Conservation (phyloP, 2,113 vertebrate genomes). For the Porphyrio hochstetteri region DNA sequence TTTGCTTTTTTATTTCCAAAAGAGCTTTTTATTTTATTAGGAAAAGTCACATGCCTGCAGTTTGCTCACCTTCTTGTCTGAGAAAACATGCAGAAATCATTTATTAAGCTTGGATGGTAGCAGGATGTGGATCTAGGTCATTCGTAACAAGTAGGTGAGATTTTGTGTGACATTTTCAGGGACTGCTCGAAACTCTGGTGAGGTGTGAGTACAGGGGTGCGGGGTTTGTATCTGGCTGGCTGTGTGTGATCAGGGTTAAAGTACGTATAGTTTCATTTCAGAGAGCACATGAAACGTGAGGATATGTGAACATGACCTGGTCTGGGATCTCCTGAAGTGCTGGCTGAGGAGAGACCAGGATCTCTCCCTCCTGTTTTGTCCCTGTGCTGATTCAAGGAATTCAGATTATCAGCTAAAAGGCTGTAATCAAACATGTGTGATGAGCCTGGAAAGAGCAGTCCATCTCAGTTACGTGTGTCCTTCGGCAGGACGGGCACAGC, state of each 20-base stretch:
- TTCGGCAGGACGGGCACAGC: rapidly evolving
- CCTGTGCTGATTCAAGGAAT: not conserved
- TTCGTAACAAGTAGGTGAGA: conserved; percentile 9
- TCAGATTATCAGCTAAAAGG: not conserved
- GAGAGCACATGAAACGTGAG: not conserved
- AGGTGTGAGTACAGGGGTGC: not conserved
- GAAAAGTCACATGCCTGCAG: not conserved
- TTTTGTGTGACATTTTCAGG: not conserved
- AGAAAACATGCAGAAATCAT: not conserved
- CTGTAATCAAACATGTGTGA: not conserved
- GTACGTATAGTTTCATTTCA: not conserved
- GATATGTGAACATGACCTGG: not conserved
- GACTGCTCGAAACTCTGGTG: not conserved
- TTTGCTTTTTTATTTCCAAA: not conserved
- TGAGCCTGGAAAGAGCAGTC: not conserved
- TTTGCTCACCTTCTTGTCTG: not conserved
- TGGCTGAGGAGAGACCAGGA: rapidly evolving
- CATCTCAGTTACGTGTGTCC: rapidly evolving
- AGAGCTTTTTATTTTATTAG: not conserved
- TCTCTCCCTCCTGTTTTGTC: not conserved
- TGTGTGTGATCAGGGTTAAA: not conserved
- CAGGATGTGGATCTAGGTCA: not conserved
- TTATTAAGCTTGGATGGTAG: not conserved
- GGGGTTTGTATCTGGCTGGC: not conserved
- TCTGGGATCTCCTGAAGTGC: not conserved